Percentiles rank a stretch among this genome's conserved stretches.
phyloP scores from a whole-genome alignment of 2,888 invertebrate species.

The Drosophila diplacantha region DNA sequence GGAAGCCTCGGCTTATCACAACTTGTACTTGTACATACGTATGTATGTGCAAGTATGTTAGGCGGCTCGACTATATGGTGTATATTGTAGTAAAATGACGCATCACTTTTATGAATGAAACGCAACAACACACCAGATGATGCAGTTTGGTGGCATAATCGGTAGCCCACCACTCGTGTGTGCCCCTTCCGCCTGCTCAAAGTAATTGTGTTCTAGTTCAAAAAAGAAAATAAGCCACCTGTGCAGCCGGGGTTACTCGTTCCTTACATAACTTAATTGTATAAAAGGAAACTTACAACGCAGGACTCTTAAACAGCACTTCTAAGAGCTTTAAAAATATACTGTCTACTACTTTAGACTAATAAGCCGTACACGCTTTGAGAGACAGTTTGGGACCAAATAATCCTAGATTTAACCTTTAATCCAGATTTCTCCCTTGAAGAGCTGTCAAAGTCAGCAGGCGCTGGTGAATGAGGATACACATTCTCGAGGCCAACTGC shows the following conservation, averaged over 20 bases:
- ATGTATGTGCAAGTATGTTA: constrained; percentile 24
- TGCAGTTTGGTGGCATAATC: constrained; percentile 13
- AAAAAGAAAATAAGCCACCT: neutral
- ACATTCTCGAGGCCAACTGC: constrained; percentile 24
- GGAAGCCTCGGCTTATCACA: constrained; percentile 62
- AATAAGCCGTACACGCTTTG: neutral
- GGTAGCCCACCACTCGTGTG: neutral
- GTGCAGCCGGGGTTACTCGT: neutral
- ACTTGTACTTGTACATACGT: constrained; percentile 16
- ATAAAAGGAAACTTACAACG: neutral
- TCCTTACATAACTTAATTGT: too few relatives aligned
- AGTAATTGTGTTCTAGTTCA: neutral
- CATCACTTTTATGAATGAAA: constrained; percentile 63
- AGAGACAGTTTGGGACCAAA: neutral
- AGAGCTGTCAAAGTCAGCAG: constrained; percentile 2
- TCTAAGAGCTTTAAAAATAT: neutral
- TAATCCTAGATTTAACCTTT: neutral
- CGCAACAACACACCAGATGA: constrained; percentile 15
- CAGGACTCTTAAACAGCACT: too few relatives aligned
- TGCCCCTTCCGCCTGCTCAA: neutral
- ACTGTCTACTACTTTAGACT: neutral
- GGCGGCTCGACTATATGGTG: constrained; percentile 42
- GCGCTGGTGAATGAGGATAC: neutral
- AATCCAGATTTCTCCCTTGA: neutral
- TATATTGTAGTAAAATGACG: constrained; percentile 60